Evolutionary conservation across 1,140 invertebrate genomes (phyloP), one percentile per base, ranked within the genome.

Genomic region (Kradibia gibbosae): DNA sequence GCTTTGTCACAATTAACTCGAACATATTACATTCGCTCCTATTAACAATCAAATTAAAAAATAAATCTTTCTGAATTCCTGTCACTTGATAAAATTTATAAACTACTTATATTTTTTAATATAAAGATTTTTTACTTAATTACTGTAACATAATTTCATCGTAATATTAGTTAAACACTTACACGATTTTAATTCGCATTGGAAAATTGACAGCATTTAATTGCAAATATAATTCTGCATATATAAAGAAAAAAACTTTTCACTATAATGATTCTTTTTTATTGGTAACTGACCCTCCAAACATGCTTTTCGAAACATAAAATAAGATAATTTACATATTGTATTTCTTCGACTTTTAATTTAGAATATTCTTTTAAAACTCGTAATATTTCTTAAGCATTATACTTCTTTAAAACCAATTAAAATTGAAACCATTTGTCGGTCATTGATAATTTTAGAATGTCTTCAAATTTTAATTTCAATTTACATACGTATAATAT

Each of bases 261-360:
- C 36, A 7, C 22, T 62, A 60, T 74, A 65, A 80, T 80, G 15
- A 20, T 53, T 72, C 22, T 28, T 31, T 60, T 50, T 62, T 31
- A 75, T 82, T 65, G 72, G 53, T 67, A 15, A 83, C 42, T 84
- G 55, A 79, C 62, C 53, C 45, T 72, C 78, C 83, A 87, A 72
- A 81, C 82, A 86, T 57, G 84, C 67, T 45, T 86, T 83, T 87
- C 25, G 86, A 88, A 89, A 86, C 85, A 88, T 85, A 89, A 88
- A 87, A 88, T 86, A 83, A 82, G 84, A 86, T 86, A 85, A 87
- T 15, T 62, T 62, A 34, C 31, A 17, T 13, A 60, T 28, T 62
- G 15, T 36, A 34, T 13, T 62, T 62, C 20, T 34, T 62, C n/a
- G 28, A 25, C 60, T 62, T 62, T 62, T 31, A 36, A 62, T 62